phyloP scores from a whole-genome alignment of 2,797 vertebrate genomes.

The Catharus ustulatus region DNA sequence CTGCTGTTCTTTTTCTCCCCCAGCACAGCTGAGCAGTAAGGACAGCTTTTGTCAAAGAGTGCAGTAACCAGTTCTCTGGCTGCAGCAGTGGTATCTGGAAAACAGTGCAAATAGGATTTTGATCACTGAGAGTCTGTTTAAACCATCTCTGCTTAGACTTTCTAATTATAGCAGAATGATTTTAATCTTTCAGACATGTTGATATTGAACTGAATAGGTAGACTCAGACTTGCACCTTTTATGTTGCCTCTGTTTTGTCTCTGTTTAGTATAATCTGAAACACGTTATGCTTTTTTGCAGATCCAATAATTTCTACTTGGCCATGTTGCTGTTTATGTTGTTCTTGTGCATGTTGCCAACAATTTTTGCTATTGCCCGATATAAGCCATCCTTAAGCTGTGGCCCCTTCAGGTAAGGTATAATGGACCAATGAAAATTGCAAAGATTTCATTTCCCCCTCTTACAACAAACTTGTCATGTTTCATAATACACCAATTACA shows the following conservation, averaged over 20 bases:
- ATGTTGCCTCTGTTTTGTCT: background rate
- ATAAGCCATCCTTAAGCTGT: slow-evolving; percentile 90
- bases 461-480: background rate
- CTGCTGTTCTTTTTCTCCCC: background rate
- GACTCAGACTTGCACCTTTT: background rate
- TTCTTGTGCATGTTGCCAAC: slow-evolving; percentile 98
- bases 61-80: background rate
- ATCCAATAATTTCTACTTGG: slow-evolving; percentile 98
- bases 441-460: background rate
- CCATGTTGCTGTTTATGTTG: slow-evolving; percentile 96
- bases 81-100: slow-evolving; percentile 23
- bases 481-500: background rate
- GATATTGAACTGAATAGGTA: background rate
- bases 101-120: background rate
- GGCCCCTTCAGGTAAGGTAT: slow-evolving; percentile 91
- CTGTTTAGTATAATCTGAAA: background rate
- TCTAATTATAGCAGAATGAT: background rate
- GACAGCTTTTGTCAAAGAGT: background rate
- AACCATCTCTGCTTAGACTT: background rate
- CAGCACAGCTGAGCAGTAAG: background rate
- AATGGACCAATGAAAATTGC: background rate
- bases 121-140: background rate
- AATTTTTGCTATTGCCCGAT: slow-evolving; percentile 92
- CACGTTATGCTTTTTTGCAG: slow-evolving; percentile 68
- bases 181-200: background rate